phyloP scores from a whole-genome alignment of 2,113 vertebrate species.

The Lophius piscatorius region DNA sequence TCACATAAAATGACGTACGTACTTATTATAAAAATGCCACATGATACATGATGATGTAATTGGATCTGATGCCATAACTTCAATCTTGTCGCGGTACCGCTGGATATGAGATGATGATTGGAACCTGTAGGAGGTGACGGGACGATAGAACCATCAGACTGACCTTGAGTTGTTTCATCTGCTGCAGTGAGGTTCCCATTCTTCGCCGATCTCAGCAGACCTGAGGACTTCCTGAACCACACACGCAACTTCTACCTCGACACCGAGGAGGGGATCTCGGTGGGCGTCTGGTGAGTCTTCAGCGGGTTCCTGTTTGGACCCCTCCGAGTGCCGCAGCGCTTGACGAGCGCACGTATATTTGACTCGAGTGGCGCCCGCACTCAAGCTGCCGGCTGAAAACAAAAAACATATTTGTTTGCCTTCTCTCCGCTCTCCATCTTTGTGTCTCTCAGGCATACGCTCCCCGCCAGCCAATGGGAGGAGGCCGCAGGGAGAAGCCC shows the following conservation, averaged over 20 bases:
- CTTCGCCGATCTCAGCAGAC: conserved; percentile 78
- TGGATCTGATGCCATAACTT: too few species aligned
- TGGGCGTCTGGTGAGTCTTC: conserved; percentile 86
- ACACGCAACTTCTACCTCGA: conserved; percentile 83
- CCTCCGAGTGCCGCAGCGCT: not conserved
- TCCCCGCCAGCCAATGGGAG: conserved; percentile 80
- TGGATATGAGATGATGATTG: too few species aligned
- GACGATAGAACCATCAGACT: conserved; percentile 1
- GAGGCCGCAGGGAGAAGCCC: conserved; percentile 78
- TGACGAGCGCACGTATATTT: conserved; percentile 2
- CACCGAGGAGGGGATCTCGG: conserved; percentile 76
- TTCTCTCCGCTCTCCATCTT: not conserved
- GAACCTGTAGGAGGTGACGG: too few species aligned
- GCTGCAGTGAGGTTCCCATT: conserved; percentile 81
- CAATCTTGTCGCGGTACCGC: too few species aligned
- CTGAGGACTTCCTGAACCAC: conserved; percentile 81
- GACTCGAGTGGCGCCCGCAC: conserved; percentile 25
- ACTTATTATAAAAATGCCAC: not conserved
- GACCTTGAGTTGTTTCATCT: conserved; percentile 34
- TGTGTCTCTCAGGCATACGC: conserved; percentile 81
- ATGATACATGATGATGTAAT: too few species aligned
- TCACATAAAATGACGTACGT: too few species aligned
- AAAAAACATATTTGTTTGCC: conserved; percentile 2
- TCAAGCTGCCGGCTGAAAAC: not conserved
- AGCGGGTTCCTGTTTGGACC: not conserved